Base-by-base conservation (phyloP, 2,888 invertebrate species). In the Lysandra bellargus region DNA sequence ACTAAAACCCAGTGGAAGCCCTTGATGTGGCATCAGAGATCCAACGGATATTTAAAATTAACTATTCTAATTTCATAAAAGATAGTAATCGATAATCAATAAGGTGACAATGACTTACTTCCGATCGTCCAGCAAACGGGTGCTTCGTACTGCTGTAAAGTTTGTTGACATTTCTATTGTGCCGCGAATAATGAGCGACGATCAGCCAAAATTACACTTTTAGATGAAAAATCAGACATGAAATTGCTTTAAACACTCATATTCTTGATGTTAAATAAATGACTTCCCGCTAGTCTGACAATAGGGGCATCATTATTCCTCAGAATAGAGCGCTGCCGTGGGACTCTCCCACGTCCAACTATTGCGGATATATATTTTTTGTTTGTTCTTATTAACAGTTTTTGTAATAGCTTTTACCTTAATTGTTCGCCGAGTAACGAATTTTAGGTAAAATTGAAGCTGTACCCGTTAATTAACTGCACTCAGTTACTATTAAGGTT, bases 241-340 rank as follows among this genome's bases (percentile, higher is more conserved):
- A 93, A 94, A 94, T 94, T 93, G 91, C 91, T 93, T 88, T 91
- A 91, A 93, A 93, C 93, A 91, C 89, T 94, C 91, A 94, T 94
- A 94, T 94, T 94, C 92, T 92, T 93, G 93, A 94, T 94, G 94
- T 90, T 92, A 93, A 94, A 94, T 94, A 94, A 94, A 94, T 93
- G 89, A 94, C 94, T 94, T 94, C 94, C 94, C 94, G 94, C 91
- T 90, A 88, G 83, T 86, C 86, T 86, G 87, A 94, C 94, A 94
- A 94, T 94, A 87, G 93, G 90, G 89, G 88, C 92, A 91, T 93
- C 94, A 94, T 94, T 94, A 94, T 91, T 91, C 90, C 87, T 85
- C 88, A 90, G 91, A 92, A 92, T 91, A 88, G 90, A 88, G 87
- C 86, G 86, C 86, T 86, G 88, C 89, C 94, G 94, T 94, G 94